Base-by-base conservation (phyloP, 92 coral and sea anemone genomes). In the Epizoanthus stellaris region DNA sequence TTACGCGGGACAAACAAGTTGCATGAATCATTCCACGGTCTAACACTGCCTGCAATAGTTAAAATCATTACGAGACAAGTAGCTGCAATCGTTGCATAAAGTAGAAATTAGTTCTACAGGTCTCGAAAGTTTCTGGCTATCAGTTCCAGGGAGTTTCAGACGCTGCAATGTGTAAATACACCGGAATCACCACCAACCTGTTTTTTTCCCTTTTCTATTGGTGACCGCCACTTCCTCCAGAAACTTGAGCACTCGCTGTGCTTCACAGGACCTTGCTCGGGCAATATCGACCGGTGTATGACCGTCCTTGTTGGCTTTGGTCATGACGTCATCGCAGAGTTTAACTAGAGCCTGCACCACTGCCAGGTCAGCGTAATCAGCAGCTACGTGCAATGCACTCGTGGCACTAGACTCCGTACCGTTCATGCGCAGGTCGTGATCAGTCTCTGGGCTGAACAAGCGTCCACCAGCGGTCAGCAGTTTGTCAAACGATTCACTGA, bases 401-500 rank as follows among this genome's bases (percentile, higher is more conserved):
- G 83, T 76, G 62, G 34, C 16, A 40, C 58, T 79, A 21, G 70
- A 11, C 0, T 79, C 83, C 83, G 45, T 6, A 10, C 45, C 70
- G 42, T 63, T 79, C 83, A 79, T 79, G 67, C 59, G 23, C 52
- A 79, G 34, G 21, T 79, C 83, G 72, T 79, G 83, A 17, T 79
- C 83, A 20, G 63, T 79, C 42, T 79, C 83, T 40, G 83, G 83
- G 13, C 42, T 63, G 83, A 79, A 79, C 52, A 79, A 79, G 20
- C 70, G 83, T 42, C 65, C 83, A 79, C 63, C 65, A 8, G 83
- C 67, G 23, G 71, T 79, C 72, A 79, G 83, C 60, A 79, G 60
- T 79, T 79, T 79, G 36, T 79, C 83, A n/a, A 79, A 62, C 3
- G 83, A 79, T 63, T 79, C 83, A 20, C 83, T 70, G 6, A 79